A percentile compares a stretch with the other conserved stretches of the same genome.
Evolutionary conservation across 2,888 invertebrate genomes (phyloP).

Genomic region (Allolobophora icterica): DNA sequence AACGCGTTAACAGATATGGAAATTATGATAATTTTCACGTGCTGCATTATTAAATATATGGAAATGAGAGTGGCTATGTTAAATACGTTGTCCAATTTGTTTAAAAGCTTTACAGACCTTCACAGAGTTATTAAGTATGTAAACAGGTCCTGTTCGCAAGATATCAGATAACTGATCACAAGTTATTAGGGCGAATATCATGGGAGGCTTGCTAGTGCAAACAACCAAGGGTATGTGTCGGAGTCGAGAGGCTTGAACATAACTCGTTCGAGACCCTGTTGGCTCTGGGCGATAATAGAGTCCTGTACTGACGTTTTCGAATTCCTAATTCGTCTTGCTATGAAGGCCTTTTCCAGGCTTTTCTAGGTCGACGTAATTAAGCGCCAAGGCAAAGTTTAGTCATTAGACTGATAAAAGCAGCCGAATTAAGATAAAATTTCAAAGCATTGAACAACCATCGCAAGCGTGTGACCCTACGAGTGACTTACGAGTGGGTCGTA

Average conservation of each 20-base stretch:
- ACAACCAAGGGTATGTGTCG: neutral
- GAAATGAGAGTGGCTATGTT: neutral
- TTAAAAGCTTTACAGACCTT: neutral
- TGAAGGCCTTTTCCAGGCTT: neutral
- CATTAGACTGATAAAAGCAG: neutral
- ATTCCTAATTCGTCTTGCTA: neutral
- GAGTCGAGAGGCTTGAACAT: neutral
- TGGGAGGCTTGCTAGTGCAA: neutral
- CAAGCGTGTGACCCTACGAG: neutral
- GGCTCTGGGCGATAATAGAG: neutral
- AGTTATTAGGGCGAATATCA: neutral
- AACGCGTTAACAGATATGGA: neutral
- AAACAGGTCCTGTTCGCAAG: neutral
- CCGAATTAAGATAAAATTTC: slow-evolving; percentile 10
- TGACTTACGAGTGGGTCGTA: neutral
- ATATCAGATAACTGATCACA: neutral
- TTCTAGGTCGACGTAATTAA: neutral
- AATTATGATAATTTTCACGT: neutral
- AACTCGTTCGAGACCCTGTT: neutral
- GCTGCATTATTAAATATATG: neutral
- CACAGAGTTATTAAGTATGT: too few relatives aligned
- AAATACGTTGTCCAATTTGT: slow-evolving; percentile 9
- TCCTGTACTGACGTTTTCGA: neutral
- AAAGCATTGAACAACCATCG: neutral
- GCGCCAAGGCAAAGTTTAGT: neutral